Base-by-base conservation (phyloP, 2,113 vertebrate genomes). In the Myotis lucifugus region DNA sequence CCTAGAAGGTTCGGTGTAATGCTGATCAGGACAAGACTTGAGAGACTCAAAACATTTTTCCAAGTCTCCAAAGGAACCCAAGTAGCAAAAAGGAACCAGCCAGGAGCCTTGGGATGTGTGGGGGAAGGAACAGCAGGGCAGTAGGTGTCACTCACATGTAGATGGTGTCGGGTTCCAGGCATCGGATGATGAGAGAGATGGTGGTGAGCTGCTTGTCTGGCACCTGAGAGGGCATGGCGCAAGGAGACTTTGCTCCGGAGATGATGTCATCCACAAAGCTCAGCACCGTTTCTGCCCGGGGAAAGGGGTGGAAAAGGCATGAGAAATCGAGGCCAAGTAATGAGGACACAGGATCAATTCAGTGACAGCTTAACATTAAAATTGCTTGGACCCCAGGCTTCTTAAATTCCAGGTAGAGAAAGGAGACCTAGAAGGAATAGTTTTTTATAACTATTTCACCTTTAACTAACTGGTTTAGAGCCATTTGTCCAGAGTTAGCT, bases 191-290 rank as follows among this genome's bases (percentile, higher is more conserved):
- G 97, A 99, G 98, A 76, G 99, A 99, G 98, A 99, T 99, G 42
- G 99, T 99, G 54, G 98, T 98, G 67, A 99, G 99, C 82, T 99
- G 97, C 14, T 99, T 99, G 98, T 99, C 99, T 2, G 99, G 99
- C 90, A 99, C 99, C 98, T 99, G 99, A 29, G 99, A 99, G 0
- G 99, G 98, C 99, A 99, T 99, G 95, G 99, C 99, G 29, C 99
- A 99, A 0, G 99, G 99, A 15, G 99, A 99, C 98, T 99, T 99
- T 84, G 99, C 99, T 3, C 99, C 99, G 0, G 99, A 99, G 97
- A 99, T 98, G 97, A 99, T 99, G 97, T 99, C 99, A 4, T 99
- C 99, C 95, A 99, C 99, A 0, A 99, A 99, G 97, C 99, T 99
- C 98, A 99, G 96, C 95, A 99, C 98, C 0, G 99, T 99, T 98